Base-by-base conservation (phyloP, 2,888 invertebrate species). In the Rhagonycha lutea region DNA sequence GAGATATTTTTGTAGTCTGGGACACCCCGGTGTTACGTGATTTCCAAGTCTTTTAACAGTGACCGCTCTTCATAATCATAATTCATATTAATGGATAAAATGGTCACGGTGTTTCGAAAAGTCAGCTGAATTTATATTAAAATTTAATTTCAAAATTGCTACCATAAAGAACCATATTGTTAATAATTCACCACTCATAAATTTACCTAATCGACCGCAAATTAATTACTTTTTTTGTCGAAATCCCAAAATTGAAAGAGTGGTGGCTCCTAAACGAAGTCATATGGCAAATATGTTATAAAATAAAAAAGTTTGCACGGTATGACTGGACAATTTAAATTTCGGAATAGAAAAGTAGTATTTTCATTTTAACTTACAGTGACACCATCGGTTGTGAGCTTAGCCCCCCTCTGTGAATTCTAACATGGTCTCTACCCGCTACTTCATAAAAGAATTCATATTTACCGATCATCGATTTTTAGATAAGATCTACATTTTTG, bases 381-480 rank as follows among this genome's bases (percentile, higher is more conserved):
- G 82, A 82, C 82, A 82, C 79, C 81, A 79, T 78, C 74, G 67
- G 74, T 75, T 75, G 75, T 75, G 76, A 78, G 80, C 74, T 80
- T 80, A 74, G 77, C 83, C 83, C 83, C 84, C 83, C 82, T 80
- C 79, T 79, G 82, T 71, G 80, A 78, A 78, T 80, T 78, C 71
- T 81, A 79, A 79, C 81, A 77, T 77, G 78, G 74, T 68, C 77
- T 82, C 83, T 84, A 83, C 77, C 83, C 81, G 82, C 83, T 83
- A 81, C 84, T 82, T 82, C 80, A 81, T 83, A 82, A 83, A 85
- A 81, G 87, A 86, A 86, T 87, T 86, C 86, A 85, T 86, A 86
- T 86, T 86, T 86, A 76, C 84, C 86, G 86, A 87, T 87, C 86
- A 86, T 87, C 87, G 87, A 87, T 87, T 86, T 86, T 84, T 83